Conservation (phyloP, 2,113 vertebrate species). For the Eonycteris spelaea region DNA sequence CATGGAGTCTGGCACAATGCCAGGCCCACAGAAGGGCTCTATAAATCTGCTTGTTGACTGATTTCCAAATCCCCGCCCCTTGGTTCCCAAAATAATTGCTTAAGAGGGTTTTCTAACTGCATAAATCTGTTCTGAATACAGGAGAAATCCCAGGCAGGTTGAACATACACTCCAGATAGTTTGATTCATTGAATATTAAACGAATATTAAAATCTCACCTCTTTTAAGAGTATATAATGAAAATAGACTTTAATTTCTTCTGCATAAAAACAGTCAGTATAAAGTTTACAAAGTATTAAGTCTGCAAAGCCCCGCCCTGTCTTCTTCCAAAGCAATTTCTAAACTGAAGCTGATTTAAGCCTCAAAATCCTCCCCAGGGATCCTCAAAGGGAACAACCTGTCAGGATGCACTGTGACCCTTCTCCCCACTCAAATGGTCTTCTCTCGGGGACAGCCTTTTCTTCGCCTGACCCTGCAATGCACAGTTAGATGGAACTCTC, state of each 20-base stretch:
- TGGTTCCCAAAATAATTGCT: not conserved
- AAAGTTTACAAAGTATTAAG: not conserved
- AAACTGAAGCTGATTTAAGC: not conserved
- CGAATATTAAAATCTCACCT: not conserved
- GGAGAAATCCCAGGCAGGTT: not conserved
- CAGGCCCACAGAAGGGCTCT: not conserved
- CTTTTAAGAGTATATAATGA: not conserved
- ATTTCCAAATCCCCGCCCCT: not conserved
- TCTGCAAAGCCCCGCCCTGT: not conserved
- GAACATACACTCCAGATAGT: not conserved
- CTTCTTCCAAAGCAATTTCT: not conserved
- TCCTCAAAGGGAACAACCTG: not conserved
- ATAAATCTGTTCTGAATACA: not conserved
- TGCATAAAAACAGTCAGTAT: not conserved
- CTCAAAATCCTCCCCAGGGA: not conserved
- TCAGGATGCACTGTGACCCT: not conserved
- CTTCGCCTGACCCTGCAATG: rapidly evolving
- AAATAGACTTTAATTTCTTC: not conserved
- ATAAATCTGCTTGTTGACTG: not conserved
- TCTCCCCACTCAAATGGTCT: not conserved
- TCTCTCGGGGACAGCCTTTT: not conserved
- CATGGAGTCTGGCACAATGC: not conserved
- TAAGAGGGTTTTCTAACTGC: not conserved
- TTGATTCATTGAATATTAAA: not conserved
- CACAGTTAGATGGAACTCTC: not conserved